phyloP scores from a whole-genome alignment of 2,888 invertebrate species.

The Drosophila phalerata region DNA sequence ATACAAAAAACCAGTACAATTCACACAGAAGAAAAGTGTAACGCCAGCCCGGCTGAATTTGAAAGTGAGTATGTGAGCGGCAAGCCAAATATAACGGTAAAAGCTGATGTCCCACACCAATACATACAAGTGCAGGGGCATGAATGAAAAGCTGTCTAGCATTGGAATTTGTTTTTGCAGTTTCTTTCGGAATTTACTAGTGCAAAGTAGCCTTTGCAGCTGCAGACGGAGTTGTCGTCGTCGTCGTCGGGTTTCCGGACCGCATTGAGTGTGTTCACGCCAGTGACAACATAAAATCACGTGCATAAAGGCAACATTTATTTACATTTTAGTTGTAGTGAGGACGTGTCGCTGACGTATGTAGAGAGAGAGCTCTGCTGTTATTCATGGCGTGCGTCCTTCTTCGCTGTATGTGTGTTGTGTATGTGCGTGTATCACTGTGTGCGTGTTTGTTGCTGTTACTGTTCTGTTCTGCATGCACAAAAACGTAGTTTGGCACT shows the following conservation, averaged over 20 bases:
- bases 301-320: slow-evolving; percentile 70
- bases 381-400: slow-evolving; percentile 58
- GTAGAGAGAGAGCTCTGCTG: slow-evolving; percentile 33
- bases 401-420: slow-evolving; percentile 29
- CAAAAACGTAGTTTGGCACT: slow-evolving; percentile 51
- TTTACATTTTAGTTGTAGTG: slow-evolving; percentile 52
- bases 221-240: slow-evolving; percentile 43
- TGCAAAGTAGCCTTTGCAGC: slow-evolving; percentile 64
- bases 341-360: slow-evolving; percentile 40
- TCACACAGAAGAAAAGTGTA: neutral
- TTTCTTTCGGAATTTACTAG: slow-evolving; percentile 72
- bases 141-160: slow-evolving; percentile 69
- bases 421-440: slow-evolving; percentile 22
- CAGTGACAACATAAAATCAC: slow-evolving; percentile 68
- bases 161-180: slow-evolving; percentile 56
- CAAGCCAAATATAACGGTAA: slow-evolving; percentile 46
- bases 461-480: slow-evolving; percentile 59
- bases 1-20: neutral
- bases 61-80: slow-evolving; percentile 42
- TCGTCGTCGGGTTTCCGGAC: slow-evolving; percentile 42
- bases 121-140: slow-evolving; percentile 39
- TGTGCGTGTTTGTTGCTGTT: slow-evolving; percentile 54
- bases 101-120: slow-evolving; percentile 34
- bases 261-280: slow-evolving; percentile 43
- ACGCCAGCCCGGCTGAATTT: neutral